A percentile compares a stretch with the other conserved stretches of the same genome.
These are phyloP conservation scores for Calycopis cecrops DNA, from an alignment of 1,140 invertebrate genomes.

Conservation along the genomic window DNA sequence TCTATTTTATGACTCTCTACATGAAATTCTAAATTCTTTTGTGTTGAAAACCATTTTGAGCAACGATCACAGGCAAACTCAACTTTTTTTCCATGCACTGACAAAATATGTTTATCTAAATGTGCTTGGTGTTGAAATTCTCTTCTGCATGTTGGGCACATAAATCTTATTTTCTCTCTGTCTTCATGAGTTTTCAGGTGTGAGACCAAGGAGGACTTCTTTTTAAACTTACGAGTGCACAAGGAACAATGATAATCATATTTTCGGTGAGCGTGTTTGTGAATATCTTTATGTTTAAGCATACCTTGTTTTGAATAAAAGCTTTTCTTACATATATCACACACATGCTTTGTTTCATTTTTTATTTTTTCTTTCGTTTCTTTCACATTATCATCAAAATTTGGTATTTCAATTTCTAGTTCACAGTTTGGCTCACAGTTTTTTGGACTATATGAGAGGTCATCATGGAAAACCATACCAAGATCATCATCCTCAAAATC, in stretches of 20 bases:
- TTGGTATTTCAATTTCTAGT: constrained; percentile 14
- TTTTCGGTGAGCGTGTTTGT: constrained; percentile 24
- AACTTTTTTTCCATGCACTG: constrained; percentile 53
- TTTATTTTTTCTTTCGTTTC: constrained; percentile 2
- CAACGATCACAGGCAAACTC: constrained; percentile 54
- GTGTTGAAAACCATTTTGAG: constrained; percentile 44
- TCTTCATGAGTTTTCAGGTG: constrained; percentile 68
- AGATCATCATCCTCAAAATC: constrained; percentile 4
- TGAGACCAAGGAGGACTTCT: constrained; percentile 51
- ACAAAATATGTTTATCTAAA: constrained; percentile 66
- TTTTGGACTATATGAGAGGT: constrained; percentile 12
- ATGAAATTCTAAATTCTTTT: constrained; percentile 50
- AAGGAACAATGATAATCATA: constrained; percentile 57
- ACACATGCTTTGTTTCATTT: constrained; percentile 6
- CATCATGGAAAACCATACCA: constrained; percentile 1
- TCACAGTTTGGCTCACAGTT: constrained; percentile 7
- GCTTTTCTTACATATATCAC: constrained; percentile 20
- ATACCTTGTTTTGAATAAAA: constrained; percentile 10
- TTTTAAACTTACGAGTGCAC: constrained; percentile 67
- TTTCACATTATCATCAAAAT: neutral
- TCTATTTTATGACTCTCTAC: constrained; percentile 68
- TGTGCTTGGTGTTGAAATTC: constrained; percentile 65
- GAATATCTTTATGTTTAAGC: constrained; percentile 18
- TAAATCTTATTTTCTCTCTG: constrained; percentile 41
- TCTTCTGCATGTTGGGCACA: constrained; percentile 58